Evolutionary conservation across 2,797 vertebrate genomes (phyloP).

Genomic region (Clarias platycephalus): DNA sequence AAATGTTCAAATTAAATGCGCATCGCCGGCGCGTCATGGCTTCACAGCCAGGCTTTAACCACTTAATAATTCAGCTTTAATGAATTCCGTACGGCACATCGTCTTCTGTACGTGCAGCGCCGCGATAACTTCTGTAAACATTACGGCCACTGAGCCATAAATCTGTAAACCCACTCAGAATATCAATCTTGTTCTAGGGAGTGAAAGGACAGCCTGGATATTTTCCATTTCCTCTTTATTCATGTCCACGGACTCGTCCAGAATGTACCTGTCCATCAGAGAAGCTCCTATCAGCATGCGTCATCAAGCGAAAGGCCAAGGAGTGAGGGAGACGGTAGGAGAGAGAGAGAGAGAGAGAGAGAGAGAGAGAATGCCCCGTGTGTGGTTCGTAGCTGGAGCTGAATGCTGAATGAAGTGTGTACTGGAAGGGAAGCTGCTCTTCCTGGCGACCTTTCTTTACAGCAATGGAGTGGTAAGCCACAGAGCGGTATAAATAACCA

Average conservation of each 20-base stretch:
- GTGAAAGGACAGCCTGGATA: constrained; percentile 1
- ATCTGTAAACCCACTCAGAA: neutral
- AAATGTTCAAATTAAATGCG: neutral
- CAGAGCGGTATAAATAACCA: constrained; percentile 18
- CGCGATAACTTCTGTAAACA: constrained; percentile 3
- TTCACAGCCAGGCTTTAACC: no score
- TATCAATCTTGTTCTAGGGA: constrained; percentile 1
- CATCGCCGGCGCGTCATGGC: neutral
- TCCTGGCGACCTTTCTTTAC: constrained; percentile 35
- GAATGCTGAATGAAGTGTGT: constrained; percentile 51
- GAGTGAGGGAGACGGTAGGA: neutral
- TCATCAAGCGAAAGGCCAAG: constrained; percentile 39
- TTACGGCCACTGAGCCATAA: neutral
- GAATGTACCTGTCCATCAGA: constrained; percentile 44
- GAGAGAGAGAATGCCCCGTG: neutral
- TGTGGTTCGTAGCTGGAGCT: constrained; percentile 33
- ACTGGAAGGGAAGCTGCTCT: constrained; percentile 39
- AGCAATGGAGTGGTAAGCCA: constrained; percentile 16
- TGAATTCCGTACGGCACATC: neutral
- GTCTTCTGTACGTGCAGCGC: neutral
- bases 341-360: neutral
- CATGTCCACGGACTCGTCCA: constrained; percentile 30
- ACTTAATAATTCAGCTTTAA: neutral
- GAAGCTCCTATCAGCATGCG: constrained; percentile 29
- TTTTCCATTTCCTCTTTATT: constrained; percentile 43